These are phyloP conservation scores for Miniopterus natalensis DNA, from an alignment of 2,113 vertebrate genomes.

Conservation along the genomic window DNA sequence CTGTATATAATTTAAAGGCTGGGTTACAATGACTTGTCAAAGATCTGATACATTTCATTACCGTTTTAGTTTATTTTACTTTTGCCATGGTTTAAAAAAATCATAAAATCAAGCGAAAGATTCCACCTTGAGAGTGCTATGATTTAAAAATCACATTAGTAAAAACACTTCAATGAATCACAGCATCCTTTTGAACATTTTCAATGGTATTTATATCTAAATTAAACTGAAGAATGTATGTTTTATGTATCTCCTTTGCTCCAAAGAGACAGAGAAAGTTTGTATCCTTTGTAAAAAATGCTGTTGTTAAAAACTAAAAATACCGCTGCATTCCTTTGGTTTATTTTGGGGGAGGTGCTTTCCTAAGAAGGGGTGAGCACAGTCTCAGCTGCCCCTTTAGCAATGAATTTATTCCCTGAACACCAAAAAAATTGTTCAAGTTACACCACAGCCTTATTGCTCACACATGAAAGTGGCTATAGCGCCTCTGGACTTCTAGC, in stretches of 20 bases:
- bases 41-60: background rate
- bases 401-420: slow-evolving; percentile 23
- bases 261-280: slow-evolving; percentile 20
- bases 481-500: background rate
- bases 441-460: background rate
- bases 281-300: slow-evolving; percentile 43
- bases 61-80: slow-evolving; percentile 9
- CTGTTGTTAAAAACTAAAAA: slow-evolving; percentile 35
- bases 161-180: slow-evolving; percentile 32
- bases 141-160: slow-evolving; percentile 47
- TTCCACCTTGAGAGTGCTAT: slow-evolving; percentile 45
- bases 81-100: background rate
- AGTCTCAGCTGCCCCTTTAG: slow-evolving; percentile 23
- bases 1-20: background rate
- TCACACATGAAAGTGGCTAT: background rate
- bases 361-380: background rate
- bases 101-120: slow-evolving; percentile 15
- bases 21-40: background rate
- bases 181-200: slow-evolving; percentile 3
- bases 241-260: slow-evolving; percentile 14
- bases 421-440: background rate
- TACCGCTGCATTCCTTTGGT: background rate
- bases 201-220: slow-evolving; percentile 21
- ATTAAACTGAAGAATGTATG: background rate
- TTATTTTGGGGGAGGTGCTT: background rate